These are phyloP conservation scores for Stegostoma tigrinum DNA, from an alignment of 2,113 vertebrate genomes.

Conservation along the genomic window DNA sequence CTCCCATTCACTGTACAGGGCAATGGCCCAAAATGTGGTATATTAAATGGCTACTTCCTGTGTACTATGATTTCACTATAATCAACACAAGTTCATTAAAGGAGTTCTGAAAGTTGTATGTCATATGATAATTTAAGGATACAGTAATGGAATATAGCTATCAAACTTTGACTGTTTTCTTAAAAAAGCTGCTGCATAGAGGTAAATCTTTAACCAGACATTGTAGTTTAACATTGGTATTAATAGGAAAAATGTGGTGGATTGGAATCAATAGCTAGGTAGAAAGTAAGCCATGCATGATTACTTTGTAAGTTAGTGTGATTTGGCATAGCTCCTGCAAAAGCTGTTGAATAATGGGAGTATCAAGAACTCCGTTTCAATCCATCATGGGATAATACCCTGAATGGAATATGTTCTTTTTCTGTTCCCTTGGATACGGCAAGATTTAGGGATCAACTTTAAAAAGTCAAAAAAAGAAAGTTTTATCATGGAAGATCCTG, in stretches of 20 bases:
- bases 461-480: background rate
- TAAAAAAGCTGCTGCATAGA: background rate
- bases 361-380: background rate
- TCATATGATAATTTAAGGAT: background rate
- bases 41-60: background rate
- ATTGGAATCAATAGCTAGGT: background rate
- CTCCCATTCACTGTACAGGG: background rate
- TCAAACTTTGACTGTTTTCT: background rate
- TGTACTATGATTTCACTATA: background rate
- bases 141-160: background rate
- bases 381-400: background rate
- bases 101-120: background rate
- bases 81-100: background rate
- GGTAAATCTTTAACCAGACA: background rate
- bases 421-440: too few species aligned
- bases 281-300: background rate
- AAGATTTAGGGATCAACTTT: background rate
- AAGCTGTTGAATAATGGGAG: background rate
- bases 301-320: background rate
- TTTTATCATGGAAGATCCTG: background rate
- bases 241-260: background rate
- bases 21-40: background rate
- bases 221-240: background rate
- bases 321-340: background rate
- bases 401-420: background rate